Conservation (phyloP, 2,797 vertebrate species). For the Acanthurus lineatus region DNA sequence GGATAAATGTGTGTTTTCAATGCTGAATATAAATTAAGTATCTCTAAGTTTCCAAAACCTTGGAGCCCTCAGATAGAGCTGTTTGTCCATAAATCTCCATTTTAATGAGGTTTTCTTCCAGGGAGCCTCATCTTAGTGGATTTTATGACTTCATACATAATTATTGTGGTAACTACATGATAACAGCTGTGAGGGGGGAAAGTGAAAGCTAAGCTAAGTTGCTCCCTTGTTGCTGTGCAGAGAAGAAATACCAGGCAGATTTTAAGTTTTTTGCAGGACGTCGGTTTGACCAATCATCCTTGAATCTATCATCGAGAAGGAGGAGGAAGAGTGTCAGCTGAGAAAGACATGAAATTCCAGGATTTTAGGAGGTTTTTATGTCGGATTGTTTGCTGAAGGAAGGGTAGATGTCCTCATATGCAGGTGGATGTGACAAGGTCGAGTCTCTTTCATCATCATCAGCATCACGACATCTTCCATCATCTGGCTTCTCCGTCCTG, state of each 20-base stretch:
- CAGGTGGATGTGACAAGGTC: slow-evolving; percentile 69
- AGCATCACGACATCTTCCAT: neutral
- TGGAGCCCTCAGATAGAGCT: slow-evolving; percentile 34
- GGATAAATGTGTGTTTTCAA: slow-evolving; percentile 41
- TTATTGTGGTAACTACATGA: slow-evolving; percentile 59
- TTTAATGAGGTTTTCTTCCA: slow-evolving; percentile 65
- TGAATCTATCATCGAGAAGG: too few species aligned
- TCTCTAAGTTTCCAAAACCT: slow-evolving; percentile 56
- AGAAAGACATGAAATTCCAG: neutral
- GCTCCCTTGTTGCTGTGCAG: slow-evolving; percentile 5
- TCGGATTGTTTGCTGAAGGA: slow-evolving; percentile 3
- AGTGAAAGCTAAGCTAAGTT: neutral
- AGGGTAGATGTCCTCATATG: slow-evolving; percentile 75
- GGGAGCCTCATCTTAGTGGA: slow-evolving; percentile 50
- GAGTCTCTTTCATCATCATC: slow-evolving; percentile 27
- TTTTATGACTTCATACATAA: slow-evolving; percentile 67
- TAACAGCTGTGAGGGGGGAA: slow-evolving; percentile 49
- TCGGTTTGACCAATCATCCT: too few species aligned
- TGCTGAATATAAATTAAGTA: slow-evolving; percentile 51
- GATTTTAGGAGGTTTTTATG: slow-evolving; percentile 13
- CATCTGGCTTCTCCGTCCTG: slow-evolving; percentile 28
- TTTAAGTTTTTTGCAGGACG: slow-evolving; percentile 2
- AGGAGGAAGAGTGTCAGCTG: neutral
- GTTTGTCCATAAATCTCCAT: slow-evolving; percentile 59
- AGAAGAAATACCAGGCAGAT: neutral